These are phyloP conservation scores for Stenodema calcarata DNA, from an alignment of 2,888 invertebrate genomes.

Conservation along the genomic window DNA sequence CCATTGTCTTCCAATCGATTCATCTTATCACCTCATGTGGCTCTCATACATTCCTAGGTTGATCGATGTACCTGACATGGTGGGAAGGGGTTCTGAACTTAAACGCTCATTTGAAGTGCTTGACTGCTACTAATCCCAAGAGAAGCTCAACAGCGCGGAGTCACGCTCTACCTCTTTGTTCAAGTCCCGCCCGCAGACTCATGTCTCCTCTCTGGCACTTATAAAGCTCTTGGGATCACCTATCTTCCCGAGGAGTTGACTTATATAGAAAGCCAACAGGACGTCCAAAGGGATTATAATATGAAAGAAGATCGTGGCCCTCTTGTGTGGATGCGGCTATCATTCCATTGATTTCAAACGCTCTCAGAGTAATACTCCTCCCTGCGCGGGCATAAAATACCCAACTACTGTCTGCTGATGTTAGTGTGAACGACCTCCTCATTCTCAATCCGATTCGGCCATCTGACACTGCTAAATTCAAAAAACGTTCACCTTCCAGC, in stretches of 20 bases:
- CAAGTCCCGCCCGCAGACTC: background rate
- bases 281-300: constrained; percentile 4
- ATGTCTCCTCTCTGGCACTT: background rate
- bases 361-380: background rate
- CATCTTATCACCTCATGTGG: background rate
- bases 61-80: background rate
- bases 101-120: background rate
- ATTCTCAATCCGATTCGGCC: background rate
- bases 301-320: constrained; percentile 25
- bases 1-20: background rate
- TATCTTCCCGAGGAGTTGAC: background rate
- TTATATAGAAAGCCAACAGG: background rate
- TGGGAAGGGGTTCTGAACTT: background rate
- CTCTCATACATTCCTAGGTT: background rate
- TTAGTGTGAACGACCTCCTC: background rate
- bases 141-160: background rate
- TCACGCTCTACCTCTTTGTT: constrained; percentile 1
- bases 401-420: background rate
- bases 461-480: background rate
- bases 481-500: background rate
- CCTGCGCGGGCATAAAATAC: background rate
- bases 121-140: constrained; percentile 9
- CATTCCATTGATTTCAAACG: constrained; percentile 1
- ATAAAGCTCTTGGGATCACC: background rate
- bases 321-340: background rate